phyloP scores from a whole-genome alignment of 2,888 invertebrate genomes.

The Acrobasis consociella region DNA sequence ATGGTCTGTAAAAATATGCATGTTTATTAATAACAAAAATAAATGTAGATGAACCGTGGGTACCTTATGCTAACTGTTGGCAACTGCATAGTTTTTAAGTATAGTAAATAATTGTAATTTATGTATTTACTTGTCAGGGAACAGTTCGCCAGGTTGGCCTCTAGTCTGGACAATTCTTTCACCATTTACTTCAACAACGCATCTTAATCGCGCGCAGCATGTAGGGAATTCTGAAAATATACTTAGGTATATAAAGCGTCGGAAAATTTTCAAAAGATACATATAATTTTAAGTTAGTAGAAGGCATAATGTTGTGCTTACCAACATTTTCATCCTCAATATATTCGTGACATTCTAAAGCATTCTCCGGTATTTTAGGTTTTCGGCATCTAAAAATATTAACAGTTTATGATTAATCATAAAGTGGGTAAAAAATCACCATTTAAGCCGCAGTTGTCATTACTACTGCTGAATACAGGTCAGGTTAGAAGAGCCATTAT shows the following conservation, averaged over 20 bases:
- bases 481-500: too few relatives aligned
- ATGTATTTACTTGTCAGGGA: conserved; percentile 73
- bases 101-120: conserved; percentile 1
- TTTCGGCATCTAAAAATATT: conserved; percentile 64
- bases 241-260: not conserved
- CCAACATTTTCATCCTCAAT: conserved; percentile 79
- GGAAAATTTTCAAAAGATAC: not conserved
- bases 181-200: conserved; percentile 74
- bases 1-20: conserved; percentile 53
- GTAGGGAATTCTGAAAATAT: conserved; percentile 67
- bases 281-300: not conserved
- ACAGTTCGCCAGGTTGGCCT: conserved; percentile 76
- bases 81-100: not conserved
- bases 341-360: conserved; percentile 76
- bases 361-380: conserved; percentile 78
- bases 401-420: not conserved
- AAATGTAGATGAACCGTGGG: too few relatives aligned
- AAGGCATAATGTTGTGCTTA: conserved; percentile 41
- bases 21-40: not conserved
- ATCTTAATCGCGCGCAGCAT: conserved; percentile 71
- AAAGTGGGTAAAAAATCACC: too few relatives aligned
- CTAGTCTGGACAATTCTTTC: conserved; percentile 76
- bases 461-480: too few relatives aligned
- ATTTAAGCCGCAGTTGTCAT: too few relatives aligned
- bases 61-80: not conserved